A percentile compares a stretch with the other conserved stretches of the same genome.
phyloP scores from a whole-genome alignment of 2,888 invertebrate species.

The Trichacis sp. region DNA sequence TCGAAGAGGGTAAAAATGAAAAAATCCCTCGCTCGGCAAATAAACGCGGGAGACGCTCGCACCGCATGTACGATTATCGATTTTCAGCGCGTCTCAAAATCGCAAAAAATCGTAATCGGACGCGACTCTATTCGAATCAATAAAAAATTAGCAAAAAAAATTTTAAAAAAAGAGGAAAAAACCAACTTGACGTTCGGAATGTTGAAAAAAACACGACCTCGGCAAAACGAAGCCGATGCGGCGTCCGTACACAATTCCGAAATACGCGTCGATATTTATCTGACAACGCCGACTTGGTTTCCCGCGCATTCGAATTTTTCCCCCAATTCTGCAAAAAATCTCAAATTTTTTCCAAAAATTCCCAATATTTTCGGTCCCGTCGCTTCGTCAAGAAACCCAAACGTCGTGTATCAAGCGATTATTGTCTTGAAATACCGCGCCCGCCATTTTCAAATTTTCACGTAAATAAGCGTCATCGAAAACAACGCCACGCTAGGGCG shows the following conservation, averaged over 20 bases:
- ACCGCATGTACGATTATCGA: conserved; percentile 39
- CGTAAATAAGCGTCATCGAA: conserved; percentile 43
- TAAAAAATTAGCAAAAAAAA: neutral
- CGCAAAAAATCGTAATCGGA: conserved; percentile 1
- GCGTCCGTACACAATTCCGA: too few relatives aligned
- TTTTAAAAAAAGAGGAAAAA: neutral
- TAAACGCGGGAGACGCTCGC: conserved; percentile 28
- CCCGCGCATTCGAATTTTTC: neutral
- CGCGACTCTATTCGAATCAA: neutral
- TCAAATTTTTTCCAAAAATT: neutral
- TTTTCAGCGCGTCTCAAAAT: conserved; percentile 11
- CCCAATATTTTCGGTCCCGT: neutral
- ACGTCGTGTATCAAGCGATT: conserved; percentile 10
- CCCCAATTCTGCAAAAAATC: neutral
- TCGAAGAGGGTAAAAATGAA: neutral
- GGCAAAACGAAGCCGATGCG: too few relatives aligned
- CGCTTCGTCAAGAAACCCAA: neutral
- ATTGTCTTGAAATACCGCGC: conserved; percentile 50
- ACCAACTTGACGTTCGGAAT: neutral
- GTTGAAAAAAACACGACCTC: neutral
- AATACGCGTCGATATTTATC: conserved; percentile 8
- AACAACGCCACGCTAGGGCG: conserved; percentile 9
- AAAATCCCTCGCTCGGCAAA: conserved; percentile 18
- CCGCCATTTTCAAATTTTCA: conserved; percentile 65
- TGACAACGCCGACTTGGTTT: neutral